Evolutionary conservation across 2,113 vertebrate species (phyloP).

Genomic region (Hirundichthys speculiger): DNA sequence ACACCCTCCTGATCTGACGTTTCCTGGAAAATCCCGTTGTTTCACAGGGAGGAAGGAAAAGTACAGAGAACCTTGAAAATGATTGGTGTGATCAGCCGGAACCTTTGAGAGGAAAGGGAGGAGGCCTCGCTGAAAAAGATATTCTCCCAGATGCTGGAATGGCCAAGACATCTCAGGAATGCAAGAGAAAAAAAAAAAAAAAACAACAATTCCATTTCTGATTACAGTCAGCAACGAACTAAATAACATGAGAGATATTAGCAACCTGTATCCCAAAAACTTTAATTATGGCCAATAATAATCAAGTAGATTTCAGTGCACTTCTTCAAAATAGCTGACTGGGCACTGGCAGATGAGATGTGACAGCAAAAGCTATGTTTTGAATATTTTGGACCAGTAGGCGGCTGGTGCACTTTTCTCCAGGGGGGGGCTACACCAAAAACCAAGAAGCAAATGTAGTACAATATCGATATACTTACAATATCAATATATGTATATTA

Average conservation of each 20-base stretch:
- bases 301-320: not conserved
- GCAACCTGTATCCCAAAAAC: not conserved
- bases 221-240: not conserved
- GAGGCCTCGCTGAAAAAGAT: conserved; percentile 60
- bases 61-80: conserved; percentile 76
- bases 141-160: conserved; percentile 57
- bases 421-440: too few species aligned
- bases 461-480: too few species aligned
- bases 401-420: too few species aligned
- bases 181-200: conserved; percentile 29
- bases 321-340: not conserved
- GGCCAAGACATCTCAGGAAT: conserved; percentile 76
- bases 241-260: not conserved
- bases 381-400: not conserved
- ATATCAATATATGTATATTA: too few species aligned
- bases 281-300: not conserved
- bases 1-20: conserved; percentile 80
- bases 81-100: conserved; percentile 65
- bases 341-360: not conserved
- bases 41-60: conserved; percentile 83
- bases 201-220: not conserved
- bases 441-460: too few species aligned
- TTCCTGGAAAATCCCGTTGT: conserved; percentile 85
- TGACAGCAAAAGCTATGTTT: conserved; percentile 12
- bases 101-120: conserved; percentile 71